Base-by-base conservation (phyloP, 2,113 vertebrate genomes). In the Riparia riparia region DNA sequence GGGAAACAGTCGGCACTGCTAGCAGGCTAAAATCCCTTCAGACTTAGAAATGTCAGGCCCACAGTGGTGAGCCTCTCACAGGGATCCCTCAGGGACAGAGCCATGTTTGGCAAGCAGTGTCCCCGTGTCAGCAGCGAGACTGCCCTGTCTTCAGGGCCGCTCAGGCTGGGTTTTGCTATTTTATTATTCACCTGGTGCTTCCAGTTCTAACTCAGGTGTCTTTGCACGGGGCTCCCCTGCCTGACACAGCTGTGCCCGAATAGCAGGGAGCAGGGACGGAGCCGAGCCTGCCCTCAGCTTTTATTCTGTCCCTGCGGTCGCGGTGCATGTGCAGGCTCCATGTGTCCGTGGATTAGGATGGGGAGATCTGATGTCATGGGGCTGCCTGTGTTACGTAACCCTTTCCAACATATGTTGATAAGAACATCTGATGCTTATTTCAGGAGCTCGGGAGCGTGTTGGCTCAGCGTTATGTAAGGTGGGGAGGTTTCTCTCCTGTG, bases 361-460 rank as follows among this genome's bases (percentile, higher is more conserved):
- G 64, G 79, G 42, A 88, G 89, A 89, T 82, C 91, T 87, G 74
- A 61, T 97, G 84, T 90, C 82, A 47, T 58, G 78, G 74, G 81
- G 34, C 82, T 86, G 39, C 39, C 61, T 65, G 54, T 47, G 42
- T 96, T 94, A 83, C 1, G 1, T 91, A 91, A 90, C 54, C 71
- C 63, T 60, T 1, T 41, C 4, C 22, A 93, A n/a, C 92, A 74
- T 70, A 83, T 58, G 56, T 82, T 82, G 84, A 78, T 92, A 70
- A 94, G 64, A 74, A 21, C 64, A 88, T 81, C 64, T 92, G 76
- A 95, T 92, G 85, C 85, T 96, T 83, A 74, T 92, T 95, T 74
- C 76, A 74, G 90, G 76, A 77, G 85, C 74, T 29, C 3, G 65
- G 28, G 45, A 79, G 21, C 1, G 0, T 66, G 53, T 81, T 92